Evolutionary conservation across 2,797 vertebrate genomes (phyloP).

Genomic region (Synanceia verrucosa): DNA sequence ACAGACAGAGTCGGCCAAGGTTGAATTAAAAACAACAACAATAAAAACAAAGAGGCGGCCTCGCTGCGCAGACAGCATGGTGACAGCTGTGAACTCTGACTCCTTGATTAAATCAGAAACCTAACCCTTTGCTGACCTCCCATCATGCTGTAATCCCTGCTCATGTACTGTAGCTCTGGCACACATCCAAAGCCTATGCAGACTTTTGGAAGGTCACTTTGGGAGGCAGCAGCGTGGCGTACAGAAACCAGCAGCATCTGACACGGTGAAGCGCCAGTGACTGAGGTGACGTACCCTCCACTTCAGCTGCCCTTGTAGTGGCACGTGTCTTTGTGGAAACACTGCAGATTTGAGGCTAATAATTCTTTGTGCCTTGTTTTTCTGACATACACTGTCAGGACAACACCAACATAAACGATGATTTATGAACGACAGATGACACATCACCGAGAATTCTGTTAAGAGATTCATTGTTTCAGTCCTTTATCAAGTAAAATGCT

Average conservation of each 20-base stretch:
- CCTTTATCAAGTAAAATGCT: neutral
- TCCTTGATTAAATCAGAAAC: slow-evolving; percentile 35
- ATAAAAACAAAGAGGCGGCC: neutral
- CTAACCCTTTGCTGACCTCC: slow-evolving; percentile 23
- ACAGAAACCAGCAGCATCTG: slow-evolving; percentile 42
- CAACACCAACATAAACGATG: neutral
- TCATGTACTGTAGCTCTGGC: slow-evolving; percentile 18
- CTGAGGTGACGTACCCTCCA: slow-evolving; percentile 37
- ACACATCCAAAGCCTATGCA: slow-evolving; percentile 37
- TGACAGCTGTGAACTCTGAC: slow-evolving; percentile 58
- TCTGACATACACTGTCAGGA: neutral
- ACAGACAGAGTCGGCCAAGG: neutral
- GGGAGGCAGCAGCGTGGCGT: slow-evolving; percentile 23
- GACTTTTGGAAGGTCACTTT: slow-evolving; percentile 60
- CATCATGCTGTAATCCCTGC: slow-evolving; percentile 32
- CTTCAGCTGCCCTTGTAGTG: slow-evolving; percentile 12
- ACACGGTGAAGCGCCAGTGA: slow-evolving; percentile 31
- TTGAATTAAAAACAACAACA: neutral
- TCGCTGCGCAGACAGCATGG: neutral
- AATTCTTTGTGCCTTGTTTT: slow-evolving; percentile 6
- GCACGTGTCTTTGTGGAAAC: neutral
- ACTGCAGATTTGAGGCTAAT: neutral
- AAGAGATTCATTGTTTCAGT: neutral
- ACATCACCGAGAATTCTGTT: neutral
- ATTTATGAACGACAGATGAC: neutral